Evolutionary conservation across 2,113 vertebrate genomes (phyloP).

Genomic region (Fregata magnificens): DNA sequence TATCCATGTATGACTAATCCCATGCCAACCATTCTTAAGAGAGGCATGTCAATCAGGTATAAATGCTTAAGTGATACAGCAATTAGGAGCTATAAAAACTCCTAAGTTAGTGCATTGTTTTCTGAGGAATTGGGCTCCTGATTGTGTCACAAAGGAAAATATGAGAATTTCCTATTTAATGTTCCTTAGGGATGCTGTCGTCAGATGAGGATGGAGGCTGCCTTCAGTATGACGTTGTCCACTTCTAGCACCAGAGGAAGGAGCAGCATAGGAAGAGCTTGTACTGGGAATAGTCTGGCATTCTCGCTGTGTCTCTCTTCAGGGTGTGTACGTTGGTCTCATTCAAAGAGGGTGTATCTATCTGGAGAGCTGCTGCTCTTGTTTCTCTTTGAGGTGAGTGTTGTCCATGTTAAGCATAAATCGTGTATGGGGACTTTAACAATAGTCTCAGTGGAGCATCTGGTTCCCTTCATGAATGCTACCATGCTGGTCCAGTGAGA

Average conservation of each 20-base stretch:
- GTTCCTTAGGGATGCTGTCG: background rate
- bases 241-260: background rate
- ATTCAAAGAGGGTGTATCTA: background rate
- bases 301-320: background rate
- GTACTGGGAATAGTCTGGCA: fast-evolving
- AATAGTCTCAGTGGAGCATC: too few relatives aligned
- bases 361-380: background rate
- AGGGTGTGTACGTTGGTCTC: background rate
- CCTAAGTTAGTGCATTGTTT: background rate
- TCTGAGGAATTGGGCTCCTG: background rate
- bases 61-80: background rate
- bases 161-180: background rate
- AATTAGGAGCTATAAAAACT: background rate
- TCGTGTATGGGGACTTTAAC: fast-evolving
- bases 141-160: background rate
- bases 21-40: background rate
- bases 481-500: background rate
- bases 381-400: background rate
- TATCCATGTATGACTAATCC: background rate
- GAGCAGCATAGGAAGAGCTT: background rate
- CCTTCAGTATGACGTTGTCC: background rate
- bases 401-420: background rate
- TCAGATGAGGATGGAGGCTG: background rate
- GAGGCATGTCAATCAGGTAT: background rate
- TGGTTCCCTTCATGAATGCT: too few relatives aligned